Conservation (phyloP, 1,140 invertebrate genomes). For the Drosophila pruinosa region DNA sequence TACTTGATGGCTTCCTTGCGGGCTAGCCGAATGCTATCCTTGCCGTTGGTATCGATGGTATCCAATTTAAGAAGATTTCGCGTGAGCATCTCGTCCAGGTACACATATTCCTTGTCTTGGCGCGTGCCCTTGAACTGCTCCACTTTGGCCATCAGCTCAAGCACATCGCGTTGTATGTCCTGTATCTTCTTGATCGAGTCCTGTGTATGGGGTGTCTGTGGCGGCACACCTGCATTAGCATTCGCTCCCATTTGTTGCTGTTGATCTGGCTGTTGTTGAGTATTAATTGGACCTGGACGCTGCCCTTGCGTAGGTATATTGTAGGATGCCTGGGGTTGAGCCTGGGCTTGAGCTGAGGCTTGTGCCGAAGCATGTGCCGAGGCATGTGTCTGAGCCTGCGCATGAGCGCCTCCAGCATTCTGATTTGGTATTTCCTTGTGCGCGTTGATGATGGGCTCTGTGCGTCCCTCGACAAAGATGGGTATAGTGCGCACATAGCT, state of each 20-base stretch:
- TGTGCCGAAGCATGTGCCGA: constrained; percentile 79
- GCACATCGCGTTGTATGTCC: constrained; percentile 90
- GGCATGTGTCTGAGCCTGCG: constrained; percentile 83
- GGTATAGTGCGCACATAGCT: constrained; percentile 90
- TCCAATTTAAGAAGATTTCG: constrained; percentile 95
- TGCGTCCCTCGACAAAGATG: constrained; percentile 92
- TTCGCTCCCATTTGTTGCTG: constrained; percentile 38
- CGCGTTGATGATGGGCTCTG: constrained; percentile 88
- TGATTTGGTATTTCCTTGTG: constrained; percentile 83
- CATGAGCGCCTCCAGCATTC: constrained; percentile 69
- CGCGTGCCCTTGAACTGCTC: constrained; percentile 89
- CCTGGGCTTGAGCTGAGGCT: constrained; percentile 6
- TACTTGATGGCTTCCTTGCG: constrained; percentile 92
- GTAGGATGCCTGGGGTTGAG: constrained; percentile 51
- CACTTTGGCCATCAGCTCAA: constrained; percentile 90
- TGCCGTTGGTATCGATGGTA: constrained; percentile 94
- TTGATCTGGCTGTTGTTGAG: constrained; percentile 50
- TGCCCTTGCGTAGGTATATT: constrained; percentile 60
- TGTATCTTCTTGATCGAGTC: constrained; percentile 91
- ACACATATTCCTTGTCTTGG: constrained; percentile 93
- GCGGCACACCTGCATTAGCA: constrained; percentile 56
- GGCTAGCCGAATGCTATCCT: constrained; percentile 92
- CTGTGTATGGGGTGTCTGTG: constrained; percentile 84
- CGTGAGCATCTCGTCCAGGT: constrained; percentile 97
- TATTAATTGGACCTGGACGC: constrained; percentile 60